Evolutionary conservation across 2,888 invertebrate species (phyloP), one percentile per base, ranked within the genome.

Genomic region (Agrochola lota): DNA sequence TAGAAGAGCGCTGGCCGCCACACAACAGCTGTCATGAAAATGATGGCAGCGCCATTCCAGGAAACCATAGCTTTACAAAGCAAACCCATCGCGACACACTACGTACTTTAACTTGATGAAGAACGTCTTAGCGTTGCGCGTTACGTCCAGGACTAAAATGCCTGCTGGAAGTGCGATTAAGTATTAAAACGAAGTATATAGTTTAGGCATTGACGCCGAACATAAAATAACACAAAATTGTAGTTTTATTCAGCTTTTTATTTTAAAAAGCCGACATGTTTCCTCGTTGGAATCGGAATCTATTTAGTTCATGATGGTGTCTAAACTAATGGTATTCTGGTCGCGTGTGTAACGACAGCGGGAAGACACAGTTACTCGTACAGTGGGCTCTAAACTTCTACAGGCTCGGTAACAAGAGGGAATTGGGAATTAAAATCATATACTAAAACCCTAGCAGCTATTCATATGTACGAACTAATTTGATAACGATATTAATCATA

Each of bases 401-500:
- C 20, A 6, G 17, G 35, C 11, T 66, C 8, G 2, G 8, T 55
- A 70, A 17, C 71, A 63, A 66, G 26, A 63, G 77, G 72, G 52
- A 70, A 78, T 82, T 71, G 71, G 77, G 62, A 67, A 73, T 71
- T 66, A 63, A 76, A 67, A 71, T 40, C 52, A 63, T 66, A 79
- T 63, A 76, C 59, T 62, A 43, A 76, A 74, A 75, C 64, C 63
- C 23, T 69, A 15, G 35, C 76, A 78, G 62, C 73, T 71, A 76
- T 77, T 73, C 68, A 81, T 71, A 67, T 80, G 71, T 70, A 66
- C 26, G 69, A 85, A 88, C 82, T 87, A 88, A 88, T 89, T 85
- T 85, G 83, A 89, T 85, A 86, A 81, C 78, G 77, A 87, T 89
- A 89, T 90, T 90, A 90, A 90, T 91, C 89, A 88, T 85, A 84